Percentiles rank a stretch among this genome's conserved stretches.
Conservation (phyloP, 2,888 invertebrate species). For the Tineola bisselliella region DNA sequence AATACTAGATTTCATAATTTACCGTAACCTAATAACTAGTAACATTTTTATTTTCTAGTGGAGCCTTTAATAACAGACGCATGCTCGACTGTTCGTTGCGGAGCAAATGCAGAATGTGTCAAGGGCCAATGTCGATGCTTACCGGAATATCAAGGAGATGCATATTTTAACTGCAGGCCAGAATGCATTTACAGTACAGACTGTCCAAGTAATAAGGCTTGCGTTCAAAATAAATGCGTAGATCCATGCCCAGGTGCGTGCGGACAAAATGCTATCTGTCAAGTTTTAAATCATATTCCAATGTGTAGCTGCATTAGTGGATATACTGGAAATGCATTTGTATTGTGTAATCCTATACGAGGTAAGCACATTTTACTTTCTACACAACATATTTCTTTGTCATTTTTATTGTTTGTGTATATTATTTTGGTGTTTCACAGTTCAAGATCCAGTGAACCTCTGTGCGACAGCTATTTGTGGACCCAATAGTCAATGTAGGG, state of each 20-base stretch:
- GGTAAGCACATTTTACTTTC: constrained; percentile 42
- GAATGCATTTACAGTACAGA: constrained; percentile 83
- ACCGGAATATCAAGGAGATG: constrained; percentile 78
- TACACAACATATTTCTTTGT: neutral
- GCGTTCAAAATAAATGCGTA: constrained; percentile 77
- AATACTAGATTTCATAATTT: neutral
- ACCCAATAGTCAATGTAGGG: constrained; percentile 74
- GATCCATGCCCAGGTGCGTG: constrained; percentile 80
- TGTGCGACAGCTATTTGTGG: constrained; percentile 81
- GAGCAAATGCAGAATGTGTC: constrained; percentile 72
- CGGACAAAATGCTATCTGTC: constrained; percentile 70
- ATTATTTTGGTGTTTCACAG: constrained; percentile 23
- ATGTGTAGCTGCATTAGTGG: constrained; percentile 74
- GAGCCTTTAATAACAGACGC: constrained; percentile 61
- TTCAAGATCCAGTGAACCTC: constrained; percentile 50
- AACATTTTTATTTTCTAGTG: constrained; percentile 27
- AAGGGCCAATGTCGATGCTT: constrained; percentile 77
- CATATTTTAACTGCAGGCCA: constrained; percentile 78
- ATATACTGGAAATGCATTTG: constrained; percentile 69
- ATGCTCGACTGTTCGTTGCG: constrained; percentile 77
- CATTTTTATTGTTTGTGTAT: neutral
- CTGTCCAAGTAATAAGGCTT: constrained; percentile 74
- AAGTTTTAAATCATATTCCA: constrained; percentile 73
- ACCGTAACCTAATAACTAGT: no score
- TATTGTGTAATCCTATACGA: constrained; percentile 59